phyloP scores from a whole-genome alignment of 2,797 vertebrate genomes.

The Danio choprae region DNA sequence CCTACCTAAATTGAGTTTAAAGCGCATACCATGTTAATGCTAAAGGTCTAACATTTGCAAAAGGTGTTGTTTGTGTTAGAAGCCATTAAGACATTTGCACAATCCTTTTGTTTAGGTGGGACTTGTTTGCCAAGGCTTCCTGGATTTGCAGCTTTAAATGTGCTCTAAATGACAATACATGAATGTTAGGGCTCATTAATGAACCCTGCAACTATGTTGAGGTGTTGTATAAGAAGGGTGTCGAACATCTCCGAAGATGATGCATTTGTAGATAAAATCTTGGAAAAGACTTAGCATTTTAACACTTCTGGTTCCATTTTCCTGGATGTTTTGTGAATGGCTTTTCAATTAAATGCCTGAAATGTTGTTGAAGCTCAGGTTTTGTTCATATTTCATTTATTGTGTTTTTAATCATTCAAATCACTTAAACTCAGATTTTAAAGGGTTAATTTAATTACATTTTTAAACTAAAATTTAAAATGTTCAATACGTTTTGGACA shows the following conservation, averaged over 20 bases:
- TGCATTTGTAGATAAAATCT: too few species aligned
- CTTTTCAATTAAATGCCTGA: too few species aligned
- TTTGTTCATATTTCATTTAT: too few species aligned
- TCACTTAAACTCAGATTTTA: too few species aligned
- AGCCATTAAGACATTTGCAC: constrained; percentile 24
- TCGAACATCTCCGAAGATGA: neutral
- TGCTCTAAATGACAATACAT: neutral
- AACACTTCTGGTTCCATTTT: too few species aligned
- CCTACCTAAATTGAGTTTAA: neutral
- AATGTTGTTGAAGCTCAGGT: too few species aligned
- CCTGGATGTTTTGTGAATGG: too few species aligned
- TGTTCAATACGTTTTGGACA: too few species aligned
- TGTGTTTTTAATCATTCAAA: too few species aligned
- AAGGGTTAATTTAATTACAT: too few species aligned
- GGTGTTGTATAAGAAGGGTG: neutral
- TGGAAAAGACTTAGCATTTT: too few species aligned
- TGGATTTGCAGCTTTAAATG: neutral
- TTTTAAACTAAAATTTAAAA: too few species aligned
- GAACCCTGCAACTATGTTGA: neutral
- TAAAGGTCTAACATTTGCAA: constrained; percentile 10
- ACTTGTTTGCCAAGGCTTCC: constrained; percentile 20
- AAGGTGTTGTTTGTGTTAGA: constrained; percentile 20
- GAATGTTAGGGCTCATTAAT: neutral
- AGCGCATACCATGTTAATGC: neutral
- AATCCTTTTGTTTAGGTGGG: neutral